These are phyloP conservation scores for Drosophila cognata DNA, from an alignment of 2,888 invertebrate species.

Conservation along the genomic window DNA sequence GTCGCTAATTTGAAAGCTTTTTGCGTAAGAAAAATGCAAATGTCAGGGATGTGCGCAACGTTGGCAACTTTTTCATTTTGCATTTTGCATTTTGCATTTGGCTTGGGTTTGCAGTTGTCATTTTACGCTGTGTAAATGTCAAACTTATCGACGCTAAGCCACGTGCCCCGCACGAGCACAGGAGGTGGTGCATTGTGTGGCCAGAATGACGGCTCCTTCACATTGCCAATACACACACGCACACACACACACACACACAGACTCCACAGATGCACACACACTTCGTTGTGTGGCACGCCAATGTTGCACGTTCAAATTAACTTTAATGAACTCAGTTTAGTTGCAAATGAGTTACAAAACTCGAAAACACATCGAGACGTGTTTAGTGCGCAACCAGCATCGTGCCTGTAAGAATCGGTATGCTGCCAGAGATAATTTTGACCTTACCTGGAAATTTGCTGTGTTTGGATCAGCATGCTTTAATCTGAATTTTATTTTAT, in stretches of 20 bases:
- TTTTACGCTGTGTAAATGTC: slow-evolving; percentile 77
- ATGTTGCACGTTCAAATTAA: slow-evolving; percentile 80
- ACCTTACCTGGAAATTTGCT: neutral
- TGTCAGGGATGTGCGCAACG: slow-evolving; percentile 64
- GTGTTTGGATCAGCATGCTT: slow-evolving; percentile 10
- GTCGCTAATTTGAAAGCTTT: slow-evolving; percentile 78
- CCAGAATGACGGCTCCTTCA: slow-evolving; percentile 17
- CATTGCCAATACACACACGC: neutral
- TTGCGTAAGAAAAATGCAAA: slow-evolving; percentile 75
- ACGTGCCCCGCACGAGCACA: slow-evolving; percentile 57
- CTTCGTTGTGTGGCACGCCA: slow-evolving; percentile 66
- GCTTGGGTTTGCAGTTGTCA: slow-evolving; percentile 65
- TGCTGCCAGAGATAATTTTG: neutral
- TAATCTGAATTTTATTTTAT: slow-evolving; percentile 37
- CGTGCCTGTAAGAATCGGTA: slow-evolving; percentile 7
- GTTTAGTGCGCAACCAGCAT: slow-evolving; percentile 65
- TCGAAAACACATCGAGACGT: slow-evolving; percentile 80
- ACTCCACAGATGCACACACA: neutral
- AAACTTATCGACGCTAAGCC: slow-evolving; percentile 77
- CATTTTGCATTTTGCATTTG: slow-evolving; percentile 66
- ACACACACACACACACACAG: neutral
- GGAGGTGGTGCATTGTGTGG: slow-evolving; percentile 45
- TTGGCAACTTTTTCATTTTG: slow-evolving; percentile 59
- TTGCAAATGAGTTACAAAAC: slow-evolving; percentile 80
- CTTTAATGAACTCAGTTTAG: slow-evolving; percentile 81